Evolutionary conservation across 1,140 invertebrate species (phyloP).

Genomic region (Penaeus chinensis): DNA sequence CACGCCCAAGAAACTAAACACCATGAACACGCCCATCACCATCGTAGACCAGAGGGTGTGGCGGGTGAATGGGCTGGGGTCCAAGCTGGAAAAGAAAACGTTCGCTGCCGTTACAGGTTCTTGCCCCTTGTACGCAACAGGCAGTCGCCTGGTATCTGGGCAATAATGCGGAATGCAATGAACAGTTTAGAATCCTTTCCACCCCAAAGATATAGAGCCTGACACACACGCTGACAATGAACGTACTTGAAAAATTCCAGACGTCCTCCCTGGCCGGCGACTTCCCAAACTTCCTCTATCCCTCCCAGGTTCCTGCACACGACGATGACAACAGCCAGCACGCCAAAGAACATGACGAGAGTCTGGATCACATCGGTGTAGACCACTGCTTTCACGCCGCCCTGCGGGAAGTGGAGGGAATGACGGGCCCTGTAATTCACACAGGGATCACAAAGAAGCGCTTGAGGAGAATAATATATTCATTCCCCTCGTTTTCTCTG

Average conservation of each 20-base stretch:
- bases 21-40: conserved; percentile 25
- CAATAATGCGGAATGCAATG: no score
- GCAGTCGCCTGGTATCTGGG: no score
- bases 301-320: conserved; percentile 78
- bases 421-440: not conserved
- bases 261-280: not conserved
- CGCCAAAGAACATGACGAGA: conserved; percentile 80
- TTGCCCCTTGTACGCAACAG: not conserved
- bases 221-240: not conserved
- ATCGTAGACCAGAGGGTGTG: conserved; percentile 44
- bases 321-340: conserved; percentile 76
- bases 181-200: not conserved
- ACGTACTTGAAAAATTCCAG: conserved; percentile 12
- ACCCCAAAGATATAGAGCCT: not conserved
- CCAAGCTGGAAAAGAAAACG: conserved; percentile 13
- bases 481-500: no score
- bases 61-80: conserved; percentile 42
- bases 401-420: conserved; percentile 67
- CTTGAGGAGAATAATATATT: no score
- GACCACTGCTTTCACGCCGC: conserved; percentile 83
- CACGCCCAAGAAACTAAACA: conserved; percentile 14
- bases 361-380: conserved; percentile 88
- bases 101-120: no score
- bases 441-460: not conserved
- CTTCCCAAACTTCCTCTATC: not conserved